Conservation (phyloP, 2,888 invertebrate species). For the Strigamia crassipes region DNA sequence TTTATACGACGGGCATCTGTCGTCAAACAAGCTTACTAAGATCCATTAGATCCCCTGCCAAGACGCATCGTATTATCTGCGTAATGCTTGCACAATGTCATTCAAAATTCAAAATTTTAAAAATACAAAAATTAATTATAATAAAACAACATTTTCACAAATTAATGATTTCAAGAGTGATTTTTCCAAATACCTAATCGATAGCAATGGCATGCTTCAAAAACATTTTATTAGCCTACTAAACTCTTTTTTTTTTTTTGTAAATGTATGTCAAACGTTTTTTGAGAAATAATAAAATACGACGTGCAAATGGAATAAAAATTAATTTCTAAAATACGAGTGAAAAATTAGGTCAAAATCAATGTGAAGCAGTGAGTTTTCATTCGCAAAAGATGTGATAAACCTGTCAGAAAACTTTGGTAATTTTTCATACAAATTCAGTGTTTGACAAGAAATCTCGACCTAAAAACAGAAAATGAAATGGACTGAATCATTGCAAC, state of each 20-base stretch:
- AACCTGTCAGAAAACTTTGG: not conserved
- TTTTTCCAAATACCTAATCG: too few species aligned
- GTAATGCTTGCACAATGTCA: not conserved
- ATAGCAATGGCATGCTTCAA: too few species aligned
- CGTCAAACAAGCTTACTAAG: not conserved
- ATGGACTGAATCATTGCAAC: too few species aligned
- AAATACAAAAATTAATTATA: too few species aligned
- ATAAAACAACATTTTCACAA: too few species aligned
- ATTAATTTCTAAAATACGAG: not conserved
- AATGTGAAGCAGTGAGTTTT: not conserved
- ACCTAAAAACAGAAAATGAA: too few species aligned
- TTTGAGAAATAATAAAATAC: not conserved
- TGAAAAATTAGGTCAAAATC: not conserved
- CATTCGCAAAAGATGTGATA: not conserved
- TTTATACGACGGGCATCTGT: conserved; percentile 1
- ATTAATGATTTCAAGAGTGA: too few species aligned
- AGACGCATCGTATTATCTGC: not conserved
- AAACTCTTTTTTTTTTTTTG: too few species aligned
- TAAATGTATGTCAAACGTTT: too few species aligned
- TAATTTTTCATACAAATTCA: not conserved
- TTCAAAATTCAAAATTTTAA: too few species aligned
- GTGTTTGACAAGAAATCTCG: too few species aligned
- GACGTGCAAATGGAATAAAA: not conserved
- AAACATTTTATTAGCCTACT: too few species aligned
- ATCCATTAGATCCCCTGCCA: not conserved